Evolutionary conservation across 2,797 vertebrate genomes (phyloP), one percentile per base, ranked within the genome.

Genomic region (Sebastes baramenuke): DNA sequence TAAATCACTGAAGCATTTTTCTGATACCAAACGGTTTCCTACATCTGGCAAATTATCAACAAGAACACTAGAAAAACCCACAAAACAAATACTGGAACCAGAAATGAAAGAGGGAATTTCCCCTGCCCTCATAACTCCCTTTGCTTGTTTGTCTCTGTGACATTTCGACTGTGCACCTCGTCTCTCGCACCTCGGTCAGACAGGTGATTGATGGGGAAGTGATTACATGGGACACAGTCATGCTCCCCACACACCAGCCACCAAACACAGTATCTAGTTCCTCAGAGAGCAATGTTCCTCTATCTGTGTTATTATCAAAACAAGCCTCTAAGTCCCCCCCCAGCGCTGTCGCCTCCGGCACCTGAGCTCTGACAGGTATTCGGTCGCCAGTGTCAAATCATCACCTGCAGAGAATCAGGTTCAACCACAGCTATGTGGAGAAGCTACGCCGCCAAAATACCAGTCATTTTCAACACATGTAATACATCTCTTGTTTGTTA

Each of bases 131-230:
- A 6, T 52, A 24, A 56, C 13, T 59, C 34, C 13, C 13, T 58
- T 61, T 18, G 4, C 18, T 22, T 67, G 30, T 32, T 79, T 12
- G 5, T 24, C 29, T 54, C 12, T 18, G 54, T 36, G 14, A 11
- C 27, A 62, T 72, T 30, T 42, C 34, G 59, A 54, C 34, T 13
- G 22, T 20, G 32, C 29, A 56, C 64, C 29, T 73, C 32, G 70
- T 66, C 54, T 81, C 24, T 59, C 54, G 60, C 82, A 69, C 38
- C 67, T 82, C 4, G 9, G 49, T 72, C 67, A 72, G 79, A 79
- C 75, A 85, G 81, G 73, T 87, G 89, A 92, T 38, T 82, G 71
- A 89, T 81, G 74, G 55, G 73, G 86, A 88, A 88, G 79, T 75
- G 72, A 85, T 79, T 58, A 66, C 69, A 75, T 7, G 10, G 71